Base-by-base conservation (phyloP, 2,113 vertebrate species). In the Ellobius talpinus region DNA sequence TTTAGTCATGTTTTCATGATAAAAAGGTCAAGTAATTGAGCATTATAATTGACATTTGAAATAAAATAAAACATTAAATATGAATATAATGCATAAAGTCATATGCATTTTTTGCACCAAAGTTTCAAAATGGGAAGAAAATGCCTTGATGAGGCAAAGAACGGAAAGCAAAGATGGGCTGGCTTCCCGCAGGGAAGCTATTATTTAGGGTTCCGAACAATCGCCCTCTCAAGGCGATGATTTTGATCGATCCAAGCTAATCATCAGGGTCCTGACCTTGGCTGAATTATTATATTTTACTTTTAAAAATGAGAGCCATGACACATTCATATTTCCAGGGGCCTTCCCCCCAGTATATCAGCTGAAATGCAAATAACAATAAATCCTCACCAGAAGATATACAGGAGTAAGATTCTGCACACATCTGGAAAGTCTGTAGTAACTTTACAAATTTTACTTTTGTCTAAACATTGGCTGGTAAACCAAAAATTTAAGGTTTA, bases 231-330 rank as follows among this genome's bases (percentile, higher is more conserved):
- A 93, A 96, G 95, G 86, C 84, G 24, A 92, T 94, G 68, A 95
- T 95, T 96, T 93, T 96, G 94, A 97, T 91, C 5, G 3, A 92
- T 95, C 93, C 85, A 93, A 91, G 61, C 45, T 95, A 92, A 96
- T 95, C 55, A 90, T 87, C 21, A 47, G 61, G 50, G 86, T 95
- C 90, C 72, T 95, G 94, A 97, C 93, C 90, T 97, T 95, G 91
- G 76, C 92, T 85, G 50, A 90, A 23, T 78, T 97, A 88, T 97
- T 95, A 79, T 17, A 91, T 26, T 92, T 95, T 76, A 55, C 79
- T 82, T 81, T 98, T 93, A 42, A 6, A 82, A 84, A 87, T 88
- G 81, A 12, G 95, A 84, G 85, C 21, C 45, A 33, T 12, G 68
- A 87, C 36, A 76, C 70, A 79, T 26, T 47, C 45, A 73, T 77